A percentile compares a stretch with the other conserved stretches of the same genome.
Evolutionary conservation across 2,797 vertebrate species (phyloP).

Genomic region (Eulemur albifrons): DNA sequence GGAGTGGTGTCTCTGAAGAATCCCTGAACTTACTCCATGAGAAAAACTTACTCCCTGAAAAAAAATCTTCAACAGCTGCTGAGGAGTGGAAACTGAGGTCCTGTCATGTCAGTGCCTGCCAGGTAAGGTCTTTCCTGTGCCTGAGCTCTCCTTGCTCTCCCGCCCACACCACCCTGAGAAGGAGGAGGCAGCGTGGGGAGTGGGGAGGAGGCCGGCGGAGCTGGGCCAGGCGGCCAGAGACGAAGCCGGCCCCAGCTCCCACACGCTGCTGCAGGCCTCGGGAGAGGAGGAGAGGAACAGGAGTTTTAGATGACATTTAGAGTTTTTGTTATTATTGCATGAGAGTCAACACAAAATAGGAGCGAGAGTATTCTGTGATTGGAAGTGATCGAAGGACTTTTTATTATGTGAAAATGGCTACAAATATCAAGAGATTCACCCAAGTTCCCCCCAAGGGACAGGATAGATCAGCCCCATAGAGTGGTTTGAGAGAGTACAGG

Average conservation of each 20-base stretch:
- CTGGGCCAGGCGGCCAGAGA: neutral
- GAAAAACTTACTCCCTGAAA: neutral
- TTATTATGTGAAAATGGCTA: neutral
- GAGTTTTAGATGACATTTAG: neutral
- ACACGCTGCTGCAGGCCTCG: neutral
- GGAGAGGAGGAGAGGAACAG: neutral
- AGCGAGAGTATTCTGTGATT: neutral
- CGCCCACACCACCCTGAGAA: fast-evolving
- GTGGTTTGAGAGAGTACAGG: neutral
- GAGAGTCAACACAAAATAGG: neutral
- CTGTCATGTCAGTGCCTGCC: neutral
- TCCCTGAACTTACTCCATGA: neutral
- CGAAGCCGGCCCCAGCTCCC: neutral
- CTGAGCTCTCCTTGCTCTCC: neutral
- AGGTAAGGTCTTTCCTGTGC: neutral
- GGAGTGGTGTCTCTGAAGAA: neutral
- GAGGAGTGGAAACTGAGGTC: fast-evolving
- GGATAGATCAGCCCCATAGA: neutral
- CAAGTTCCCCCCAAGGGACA: neutral
- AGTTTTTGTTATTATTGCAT: neutral
- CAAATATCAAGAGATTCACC: neutral
- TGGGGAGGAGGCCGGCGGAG: neutral
- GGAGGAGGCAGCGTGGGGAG: too few species aligned
- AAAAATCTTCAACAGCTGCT: neutral
- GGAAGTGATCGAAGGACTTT: neutral